Evolutionary conservation across 1,140 invertebrate genomes (phyloP), one percentile per base, ranked within the genome.

Genomic region (Muscidifurax raptorellus): DNA sequence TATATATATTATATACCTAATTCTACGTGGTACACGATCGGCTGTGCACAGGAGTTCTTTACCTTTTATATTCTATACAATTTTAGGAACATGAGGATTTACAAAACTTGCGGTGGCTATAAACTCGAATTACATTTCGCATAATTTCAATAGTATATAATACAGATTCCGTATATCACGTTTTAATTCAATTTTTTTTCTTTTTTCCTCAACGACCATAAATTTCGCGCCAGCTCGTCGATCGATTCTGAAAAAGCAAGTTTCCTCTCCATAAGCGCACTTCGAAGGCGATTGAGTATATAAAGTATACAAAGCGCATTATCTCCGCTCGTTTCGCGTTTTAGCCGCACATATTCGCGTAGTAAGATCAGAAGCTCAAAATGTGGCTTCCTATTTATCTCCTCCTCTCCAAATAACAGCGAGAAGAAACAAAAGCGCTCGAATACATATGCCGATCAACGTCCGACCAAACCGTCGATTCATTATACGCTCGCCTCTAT

Each of bases 1-100:
- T 5, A 18, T 47, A 18, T n/a, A n/a, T n/a, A 52, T 52, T 18
- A 52, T 18, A 18, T 52, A 52, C 36, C 36, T 40, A 40, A 40
- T 18, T 52, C 47, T 52, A 52, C 2, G 36, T 40, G 47, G 47
- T 52, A 52, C 52, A 59, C 22, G n/a, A 59, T 59, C 52, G 52
- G 72, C 71, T 83, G n/a, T 47, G 28, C 44, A 15, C 28, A 78
- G 36, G 83, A 76, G 75, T 71, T 80, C n/a, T 75, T 40, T 22
- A 75, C 40, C 40, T 44, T 47, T 1, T 47, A 47, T 47, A 47
- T 13, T 15, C 15, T 82, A 40, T 86, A 86, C 32, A 77, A 83
- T 84, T 88, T 89, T 90, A 90, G 90, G 90, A 90, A 90, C 90
- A 90, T 90, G 85, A 88, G 82, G 85, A 85, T 88, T 82, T 86